phyloP scores from a whole-genome alignment of 2,797 vertebrate genomes.

The Triplophysa yarkandensis region DNA sequence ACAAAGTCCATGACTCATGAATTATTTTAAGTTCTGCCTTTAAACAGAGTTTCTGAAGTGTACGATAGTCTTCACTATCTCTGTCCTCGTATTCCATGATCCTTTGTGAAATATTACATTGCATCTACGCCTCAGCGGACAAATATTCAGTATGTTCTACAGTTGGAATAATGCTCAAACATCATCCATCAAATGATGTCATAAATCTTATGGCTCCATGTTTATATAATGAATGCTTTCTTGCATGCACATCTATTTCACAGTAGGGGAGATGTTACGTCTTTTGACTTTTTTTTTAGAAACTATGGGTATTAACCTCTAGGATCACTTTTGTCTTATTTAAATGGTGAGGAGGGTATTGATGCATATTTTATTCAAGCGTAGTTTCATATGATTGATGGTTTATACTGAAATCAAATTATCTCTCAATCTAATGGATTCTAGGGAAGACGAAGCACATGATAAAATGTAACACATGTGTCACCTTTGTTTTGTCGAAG shows the following conservation, averaged over 20 bases:
- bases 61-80: not conserved
- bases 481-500: constrained; percentile 31
- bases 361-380: constrained; percentile 28
- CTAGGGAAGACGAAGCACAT: constrained; percentile 32
- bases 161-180: constrained; percentile 34
- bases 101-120: constrained; percentile 17
- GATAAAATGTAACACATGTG: constrained; percentile 30
- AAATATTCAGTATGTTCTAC: constrained; percentile 23
- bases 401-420: constrained; percentile 45
- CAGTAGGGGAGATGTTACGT: constrained; percentile 20
- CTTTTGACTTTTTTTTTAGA: constrained; percentile 29
- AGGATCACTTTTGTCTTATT: constrained; percentile 25
- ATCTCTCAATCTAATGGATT: constrained; percentile 41
- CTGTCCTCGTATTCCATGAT: not conserved
- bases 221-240: constrained; percentile 36
- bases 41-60: not conserved
- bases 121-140: constrained; percentile 27
- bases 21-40: not conserved
- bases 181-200: constrained; percentile 34
- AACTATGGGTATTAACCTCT: constrained; percentile 33
- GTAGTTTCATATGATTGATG: constrained; percentile 49
- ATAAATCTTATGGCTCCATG: constrained; percentile 33
- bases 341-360: constrained; percentile 4
- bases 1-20: not conserved
- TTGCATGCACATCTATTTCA: constrained; percentile 29